A percentile compares a stretch with the other conserved stretches of the same genome.
phyloP scores from a whole-genome alignment of 2,797 vertebrate species.

The Acrossocheilus wenchowensis region DNA sequence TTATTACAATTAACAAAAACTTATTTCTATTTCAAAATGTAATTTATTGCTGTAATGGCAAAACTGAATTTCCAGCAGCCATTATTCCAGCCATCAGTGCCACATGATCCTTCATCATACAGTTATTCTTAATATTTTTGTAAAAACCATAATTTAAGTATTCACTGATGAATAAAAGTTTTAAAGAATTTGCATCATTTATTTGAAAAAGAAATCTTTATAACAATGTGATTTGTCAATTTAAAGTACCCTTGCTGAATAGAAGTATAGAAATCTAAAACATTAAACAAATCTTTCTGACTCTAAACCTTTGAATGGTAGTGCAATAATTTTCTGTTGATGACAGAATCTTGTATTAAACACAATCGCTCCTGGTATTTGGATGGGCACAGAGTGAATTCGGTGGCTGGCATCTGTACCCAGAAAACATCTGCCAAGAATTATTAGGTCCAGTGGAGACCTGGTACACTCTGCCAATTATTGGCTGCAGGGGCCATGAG shows the following conservation, averaged over 20 bases:
- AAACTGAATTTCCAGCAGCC: background rate
- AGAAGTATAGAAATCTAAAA: background rate
- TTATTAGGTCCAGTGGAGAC: conserved; percentile 64
- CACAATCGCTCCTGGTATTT: background rate
- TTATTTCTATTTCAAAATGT: background rate
- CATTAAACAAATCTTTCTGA: background rate
- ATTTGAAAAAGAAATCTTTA: too few species aligned
- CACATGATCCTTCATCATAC: background rate
- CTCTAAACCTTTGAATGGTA: background rate
- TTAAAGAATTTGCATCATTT: too few species aligned
- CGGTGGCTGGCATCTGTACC: conserved; percentile 50
- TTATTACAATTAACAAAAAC: background rate
- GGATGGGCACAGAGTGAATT: conserved; percentile 29
- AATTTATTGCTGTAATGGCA: background rate
- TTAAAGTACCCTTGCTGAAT: background rate
- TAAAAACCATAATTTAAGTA: background rate
- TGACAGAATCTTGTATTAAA: background rate
- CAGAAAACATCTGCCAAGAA: conserved; percentile 67
- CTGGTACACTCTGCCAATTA: conserved; percentile 54
- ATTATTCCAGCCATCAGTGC: background rate
- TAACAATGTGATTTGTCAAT: background rate
- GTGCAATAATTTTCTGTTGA: background rate
- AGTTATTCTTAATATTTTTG: background rate
- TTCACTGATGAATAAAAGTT: too few species aligned
- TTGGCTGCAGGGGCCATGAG: conserved; percentile 54